These are phyloP conservation scores for Thunnus thynnus DNA, from an alignment of 2,113 vertebrate species.

Conservation along the genomic window DNA sequence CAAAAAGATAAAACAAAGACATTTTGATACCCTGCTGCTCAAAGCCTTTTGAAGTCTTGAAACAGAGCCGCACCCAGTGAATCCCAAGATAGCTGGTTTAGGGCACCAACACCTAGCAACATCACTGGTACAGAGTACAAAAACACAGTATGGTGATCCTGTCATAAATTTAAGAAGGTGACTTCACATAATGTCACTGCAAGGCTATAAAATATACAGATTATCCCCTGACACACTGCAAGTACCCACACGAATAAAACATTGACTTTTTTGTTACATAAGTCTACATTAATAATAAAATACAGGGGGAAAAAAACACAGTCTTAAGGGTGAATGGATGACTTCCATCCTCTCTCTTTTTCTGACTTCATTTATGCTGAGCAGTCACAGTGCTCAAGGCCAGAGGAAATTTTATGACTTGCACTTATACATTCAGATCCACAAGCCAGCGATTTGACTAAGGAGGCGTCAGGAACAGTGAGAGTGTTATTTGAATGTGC, in stretches of 20 bases:
- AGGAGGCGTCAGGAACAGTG: conserved; percentile 53
- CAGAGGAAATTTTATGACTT: conserved; percentile 26
- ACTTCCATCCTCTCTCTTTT: conserved; percentile 11
- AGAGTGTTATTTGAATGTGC: conserved; percentile 44
- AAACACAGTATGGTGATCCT: conserved; percentile 23
- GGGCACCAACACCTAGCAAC: conserved; percentile 16
- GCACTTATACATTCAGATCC: conserved; percentile 39
- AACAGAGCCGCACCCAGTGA: conserved; percentile 45
- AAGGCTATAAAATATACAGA: conserved; percentile 2
- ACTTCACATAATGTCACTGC: background rate
- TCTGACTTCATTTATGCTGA: conserved; percentile 16
- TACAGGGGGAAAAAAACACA: too few relatives aligned
- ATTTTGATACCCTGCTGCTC: conserved; percentile 40
- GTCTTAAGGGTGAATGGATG: conserved; percentile 21
- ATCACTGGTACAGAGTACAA: conserved; percentile 10
- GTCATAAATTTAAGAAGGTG: background rate
- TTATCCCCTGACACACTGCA: background rate
- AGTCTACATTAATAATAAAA: conserved; percentile 14
- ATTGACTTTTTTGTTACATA: background rate
- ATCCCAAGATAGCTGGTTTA: conserved; percentile 39
- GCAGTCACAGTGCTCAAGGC: conserved; percentile 13
- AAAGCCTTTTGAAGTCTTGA: conserved; percentile 59
- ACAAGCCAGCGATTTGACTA: conserved; percentile 28
- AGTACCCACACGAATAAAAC: background rate
- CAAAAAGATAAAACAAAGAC: conserved; percentile 26